Evolutionary conservation across 2,113 vertebrate genomes (phyloP).

Genomic region (Zingel zingel): DNA sequence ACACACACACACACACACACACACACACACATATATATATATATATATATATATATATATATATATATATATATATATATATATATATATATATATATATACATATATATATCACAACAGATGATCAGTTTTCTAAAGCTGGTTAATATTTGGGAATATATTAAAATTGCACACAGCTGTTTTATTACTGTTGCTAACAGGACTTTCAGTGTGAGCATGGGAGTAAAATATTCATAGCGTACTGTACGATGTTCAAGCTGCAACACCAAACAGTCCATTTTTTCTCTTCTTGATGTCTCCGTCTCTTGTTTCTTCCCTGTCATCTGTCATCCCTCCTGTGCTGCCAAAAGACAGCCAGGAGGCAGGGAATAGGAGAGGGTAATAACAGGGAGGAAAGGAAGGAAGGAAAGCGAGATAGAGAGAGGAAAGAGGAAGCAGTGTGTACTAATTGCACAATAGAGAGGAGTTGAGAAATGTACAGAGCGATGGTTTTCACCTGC

Average conservation of each 20-base stretch:
- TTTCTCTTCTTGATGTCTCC: constrained; percentile 51
- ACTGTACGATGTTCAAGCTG: constrained; percentile 15
- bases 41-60: too few species aligned
- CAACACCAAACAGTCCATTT: constrained; percentile 40
- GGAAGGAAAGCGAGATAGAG: constrained; percentile 21
- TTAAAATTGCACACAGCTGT: constrained; percentile 6
- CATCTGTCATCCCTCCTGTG: constrained; percentile 64
- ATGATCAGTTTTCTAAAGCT: constrained; percentile 6
- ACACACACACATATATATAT: background rate
- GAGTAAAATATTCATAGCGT: constrained; percentile 20
- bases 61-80: too few species aligned
- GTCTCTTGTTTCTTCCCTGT: constrained; percentile 63
- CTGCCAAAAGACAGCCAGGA: constrained; percentile 71
- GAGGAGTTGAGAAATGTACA: constrained; percentile 27
- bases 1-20: too few species aligned
- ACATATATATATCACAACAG: too few species aligned
- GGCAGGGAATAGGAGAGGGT: constrained; percentile 58
- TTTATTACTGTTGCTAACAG: constrained; percentile 30
- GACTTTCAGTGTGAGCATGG: constrained; percentile 1
- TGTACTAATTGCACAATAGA: constrained; percentile 49
- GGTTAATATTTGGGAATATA: constrained; percentile 6
- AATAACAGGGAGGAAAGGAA: constrained; percentile 65
- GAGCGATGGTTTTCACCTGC: constrained; percentile 48
- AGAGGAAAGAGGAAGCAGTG: constrained; percentile 25
- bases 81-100: too few species aligned